These are phyloP conservation scores for Lipotes vexillifer DNA, from an alignment of 2,113 vertebrate genomes.

Conservation along the genomic window DNA sequence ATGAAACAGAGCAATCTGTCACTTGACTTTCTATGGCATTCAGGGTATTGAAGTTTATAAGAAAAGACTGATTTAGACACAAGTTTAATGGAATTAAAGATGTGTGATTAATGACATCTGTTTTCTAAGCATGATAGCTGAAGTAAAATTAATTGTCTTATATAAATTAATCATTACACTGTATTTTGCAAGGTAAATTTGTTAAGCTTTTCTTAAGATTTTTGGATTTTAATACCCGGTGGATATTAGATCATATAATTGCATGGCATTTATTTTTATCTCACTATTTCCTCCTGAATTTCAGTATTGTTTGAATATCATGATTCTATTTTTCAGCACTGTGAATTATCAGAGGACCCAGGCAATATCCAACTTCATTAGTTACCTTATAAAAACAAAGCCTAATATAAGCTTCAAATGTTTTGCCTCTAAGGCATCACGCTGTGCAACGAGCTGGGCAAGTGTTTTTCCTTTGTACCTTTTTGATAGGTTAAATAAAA, in stretches of 20 bases:
- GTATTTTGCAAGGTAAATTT: constrained; percentile 40
- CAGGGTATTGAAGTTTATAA: constrained; percentile 83
- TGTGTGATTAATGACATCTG: constrained; percentile 80
- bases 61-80: constrained; percentile 81
- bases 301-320: constrained; percentile 23
- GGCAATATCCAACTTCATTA: background rate
- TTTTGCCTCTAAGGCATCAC: background rate
- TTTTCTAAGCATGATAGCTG: constrained; percentile 72
- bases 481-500: background rate
- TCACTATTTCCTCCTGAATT: background rate
- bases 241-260: background rate
- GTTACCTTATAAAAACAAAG: background rate
- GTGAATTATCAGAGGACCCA: background rate
- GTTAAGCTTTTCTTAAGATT: background rate
- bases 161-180: constrained; percentile 55
- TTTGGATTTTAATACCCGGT: background rate
- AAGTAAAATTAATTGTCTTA: constrained; percentile 65
- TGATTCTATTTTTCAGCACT: background rate
- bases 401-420: background rate
- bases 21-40: constrained; percentile 87
- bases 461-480: background rate
- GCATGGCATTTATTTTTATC: background rate
- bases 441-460: background rate
- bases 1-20: constrained; percentile 85
- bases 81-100: constrained; percentile 81